A percentile compares a stretch with the other conserved stretches of the same genome.
phyloP scores from a whole-genome alignment of 2,113 vertebrate species.

The Sander vitreus region DNA sequence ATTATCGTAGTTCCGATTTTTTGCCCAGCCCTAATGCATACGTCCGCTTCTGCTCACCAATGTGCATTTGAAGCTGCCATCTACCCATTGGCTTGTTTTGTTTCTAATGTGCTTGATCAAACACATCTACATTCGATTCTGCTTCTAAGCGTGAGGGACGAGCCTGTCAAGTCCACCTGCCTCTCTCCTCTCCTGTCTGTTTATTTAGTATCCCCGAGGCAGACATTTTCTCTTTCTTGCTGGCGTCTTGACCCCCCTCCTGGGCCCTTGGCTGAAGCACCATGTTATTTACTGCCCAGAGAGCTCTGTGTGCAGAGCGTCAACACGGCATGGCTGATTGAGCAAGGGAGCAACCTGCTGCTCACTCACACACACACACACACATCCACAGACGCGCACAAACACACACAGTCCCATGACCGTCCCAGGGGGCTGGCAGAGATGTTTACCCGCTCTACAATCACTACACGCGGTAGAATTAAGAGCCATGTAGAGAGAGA shows the following conservation, averaged over 20 bases:
- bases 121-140: slow-evolving; percentile 52
- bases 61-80: neutral
- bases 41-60: neutral
- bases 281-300: slow-evolving; percentile 75
- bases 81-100: slow-evolving; percentile 27
- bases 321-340: slow-evolving; percentile 63
- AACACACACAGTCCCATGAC: slow-evolving; percentile 57
- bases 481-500: slow-evolving; percentile 27
- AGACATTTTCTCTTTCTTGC: slow-evolving; percentile 61
- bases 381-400: neutral
- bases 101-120: slow-evolving; percentile 58
- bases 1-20: neutral
- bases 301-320: slow-evolving; percentile 65
- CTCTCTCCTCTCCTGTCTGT: slow-evolving; percentile 32
- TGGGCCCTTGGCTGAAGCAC: slow-evolving; percentile 52
- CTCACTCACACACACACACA: slow-evolving; percentile 8
- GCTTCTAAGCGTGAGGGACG: slow-evolving; percentile 42
- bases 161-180: slow-evolving; percentile 70
- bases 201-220: slow-evolving; percentile 60
- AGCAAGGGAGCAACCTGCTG: slow-evolving; percentile 68
- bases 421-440: slow-evolving; percentile 54
- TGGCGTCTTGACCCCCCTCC: slow-evolving; percentile 60
- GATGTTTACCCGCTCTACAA: slow-evolving; percentile 66
- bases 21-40: no score
- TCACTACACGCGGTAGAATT: slow-evolving; percentile 42